Conservation (phyloP, 1,140 invertebrate species). For the Luehdorfia chinensis region DNA sequence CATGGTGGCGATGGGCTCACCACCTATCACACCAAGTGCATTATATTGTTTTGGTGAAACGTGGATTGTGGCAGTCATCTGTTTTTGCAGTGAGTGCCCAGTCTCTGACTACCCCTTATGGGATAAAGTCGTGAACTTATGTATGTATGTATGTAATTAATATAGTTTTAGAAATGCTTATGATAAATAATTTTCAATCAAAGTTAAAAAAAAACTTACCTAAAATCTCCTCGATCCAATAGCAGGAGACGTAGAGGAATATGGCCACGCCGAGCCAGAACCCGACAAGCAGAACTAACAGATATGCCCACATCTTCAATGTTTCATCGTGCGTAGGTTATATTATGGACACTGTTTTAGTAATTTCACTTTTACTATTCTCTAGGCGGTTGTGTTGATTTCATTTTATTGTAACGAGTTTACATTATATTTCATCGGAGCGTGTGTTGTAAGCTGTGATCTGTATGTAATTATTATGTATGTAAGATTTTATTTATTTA, state of each 20-base stretch:
- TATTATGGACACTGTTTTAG: slow-evolving; percentile 3
- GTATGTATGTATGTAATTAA: no score
- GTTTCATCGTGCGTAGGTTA: slow-evolving; percentile 2
- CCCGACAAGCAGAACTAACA: slow-evolving; percentile 67
- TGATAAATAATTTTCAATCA: no score
- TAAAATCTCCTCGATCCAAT: slow-evolving; percentile 77
- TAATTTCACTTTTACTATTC: background rate
- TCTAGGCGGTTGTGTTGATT: background rate
- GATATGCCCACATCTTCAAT: slow-evolving; percentile 64
- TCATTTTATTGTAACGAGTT: background rate
- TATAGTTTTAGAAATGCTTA: no score
- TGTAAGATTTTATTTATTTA: no score
- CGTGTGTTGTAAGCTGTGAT: background rate
- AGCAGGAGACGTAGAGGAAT: slow-evolving; percentile 76
- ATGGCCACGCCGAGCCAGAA: slow-evolving; percentile 78
- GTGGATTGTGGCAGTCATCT: no score
- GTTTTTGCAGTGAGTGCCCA: no score
- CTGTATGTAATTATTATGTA: no score
- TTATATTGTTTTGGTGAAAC: no score
- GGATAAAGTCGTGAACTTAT: no score
- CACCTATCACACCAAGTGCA: no score
- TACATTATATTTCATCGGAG: slow-evolving; percentile 9
- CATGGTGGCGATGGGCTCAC: no score
- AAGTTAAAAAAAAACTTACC: slow-evolving; percentile 63
- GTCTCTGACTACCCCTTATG: no score